Percentiles rank a stretch among this genome's conserved stretches.
Evolutionary conservation across 2,888 invertebrate species (phyloP).

Genomic region (Corythucha ciliata): DNA sequence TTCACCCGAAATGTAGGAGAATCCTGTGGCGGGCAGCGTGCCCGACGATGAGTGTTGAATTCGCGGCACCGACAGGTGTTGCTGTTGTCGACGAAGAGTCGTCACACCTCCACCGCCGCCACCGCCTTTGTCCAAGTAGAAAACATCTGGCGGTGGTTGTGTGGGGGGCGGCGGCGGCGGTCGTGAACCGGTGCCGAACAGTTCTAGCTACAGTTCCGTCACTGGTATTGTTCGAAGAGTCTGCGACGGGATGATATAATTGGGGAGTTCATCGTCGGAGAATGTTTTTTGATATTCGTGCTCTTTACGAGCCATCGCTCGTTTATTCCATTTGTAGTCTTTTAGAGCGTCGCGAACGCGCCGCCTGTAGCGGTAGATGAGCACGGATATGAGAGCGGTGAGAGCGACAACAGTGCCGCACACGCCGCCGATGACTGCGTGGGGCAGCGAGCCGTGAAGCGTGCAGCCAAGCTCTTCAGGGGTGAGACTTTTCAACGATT

Average conservation of each 20-base stretch:
- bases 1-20: conserved; percentile 65
- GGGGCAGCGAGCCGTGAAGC: conserved; percentile 65
- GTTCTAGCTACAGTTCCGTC: conserved; percentile 93
- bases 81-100: too few relatives aligned
- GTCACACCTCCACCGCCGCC: conserved; percentile 20
- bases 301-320: conserved; percentile 63
- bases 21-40: conserved; percentile 62
- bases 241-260: conserved; percentile 47
- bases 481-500: conserved; percentile 55
- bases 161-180: conserved; percentile 21
- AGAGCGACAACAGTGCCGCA: conserved; percentile 64
- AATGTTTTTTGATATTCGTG: conserved; percentile 84
- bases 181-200: conserved; percentile 60
- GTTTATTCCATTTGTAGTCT: conserved; percentile 71
- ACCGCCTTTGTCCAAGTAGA: conserved; percentile 55
- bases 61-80: background rate
- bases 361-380: conserved; percentile 69
- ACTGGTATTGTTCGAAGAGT: conserved; percentile 67
- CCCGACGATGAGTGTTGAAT: too few relatives aligned
- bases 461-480: conserved; percentile 74
- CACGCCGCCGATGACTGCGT: conserved; percentile 67
- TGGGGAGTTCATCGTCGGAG: conserved; percentile 71
- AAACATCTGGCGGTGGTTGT: conserved; percentile 48
- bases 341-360: conserved; percentile 72
- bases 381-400: conserved; percentile 59